phyloP scores from a whole-genome alignment of 1,140 invertebrate species.

The Riptortus pedestris region DNA sequence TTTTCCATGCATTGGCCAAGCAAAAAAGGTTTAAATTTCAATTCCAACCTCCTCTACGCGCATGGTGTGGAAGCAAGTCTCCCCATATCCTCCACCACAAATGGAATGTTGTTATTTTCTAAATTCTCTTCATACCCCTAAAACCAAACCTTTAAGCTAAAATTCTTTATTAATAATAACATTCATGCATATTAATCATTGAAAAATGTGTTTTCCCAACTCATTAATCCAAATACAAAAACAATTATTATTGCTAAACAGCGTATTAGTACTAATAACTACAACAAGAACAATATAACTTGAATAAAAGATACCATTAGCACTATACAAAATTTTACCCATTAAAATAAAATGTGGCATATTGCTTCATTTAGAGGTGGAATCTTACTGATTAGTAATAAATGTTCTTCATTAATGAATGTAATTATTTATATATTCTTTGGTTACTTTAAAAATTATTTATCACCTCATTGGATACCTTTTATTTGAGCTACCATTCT shows the following conservation, averaged over 20 bases:
- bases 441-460: no score
- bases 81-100: constrained; percentile 17
- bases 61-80: neutral
- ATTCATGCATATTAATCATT: neutral
- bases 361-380: no score
- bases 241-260: neutral
- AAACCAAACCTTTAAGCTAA: constrained; percentile 4
- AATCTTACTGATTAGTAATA: no score
- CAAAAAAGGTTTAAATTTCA: no score
- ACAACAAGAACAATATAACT: neutral
- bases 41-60: constrained; percentile 9
- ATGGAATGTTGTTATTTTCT: constrained; percentile 20
- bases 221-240: neutral
- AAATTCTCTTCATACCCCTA: constrained; percentile 14
- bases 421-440: no score
- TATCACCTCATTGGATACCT: no score
- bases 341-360: no score
- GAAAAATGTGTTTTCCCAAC: neutral
- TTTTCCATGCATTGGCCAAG: neutral
- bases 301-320: neutral
- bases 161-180: no score
- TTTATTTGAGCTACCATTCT: no score
- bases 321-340: no score
- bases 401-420: no score
- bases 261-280: neutral